phyloP scores from a whole-genome alignment of 2,888 invertebrate species.

The Amblyjoppa fuscipennis region DNA sequence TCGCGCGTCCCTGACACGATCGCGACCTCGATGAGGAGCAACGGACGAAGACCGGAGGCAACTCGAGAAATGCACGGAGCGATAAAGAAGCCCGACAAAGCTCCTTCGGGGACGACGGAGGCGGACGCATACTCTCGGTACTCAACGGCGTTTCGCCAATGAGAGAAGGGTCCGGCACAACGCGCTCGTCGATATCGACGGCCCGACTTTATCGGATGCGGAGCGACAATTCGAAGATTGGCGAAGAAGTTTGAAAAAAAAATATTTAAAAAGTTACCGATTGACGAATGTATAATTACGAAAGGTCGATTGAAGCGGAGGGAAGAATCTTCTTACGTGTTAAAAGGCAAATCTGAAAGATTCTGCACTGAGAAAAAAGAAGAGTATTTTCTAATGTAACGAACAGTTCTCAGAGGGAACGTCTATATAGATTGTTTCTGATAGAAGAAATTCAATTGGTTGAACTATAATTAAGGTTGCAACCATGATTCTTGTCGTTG shows the following conservation, averaged over 20 bases:
- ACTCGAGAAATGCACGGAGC: slow-evolving; percentile 46
- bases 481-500: too few species aligned
- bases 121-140: slow-evolving; percentile 33
- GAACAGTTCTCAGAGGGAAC: too few species aligned
- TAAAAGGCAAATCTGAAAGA: background rate
- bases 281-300: background rate
- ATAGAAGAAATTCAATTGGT: too few species aligned
- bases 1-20: slow-evolving; percentile 50
- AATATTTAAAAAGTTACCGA: background rate
- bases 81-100: slow-evolving; percentile 58
- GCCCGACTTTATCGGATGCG: background rate
- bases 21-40: slow-evolving; percentile 34
- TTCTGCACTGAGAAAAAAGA: background rate
- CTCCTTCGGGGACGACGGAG: slow-evolving; percentile 17
- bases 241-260: background rate
- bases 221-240: slow-evolving; percentile 6
- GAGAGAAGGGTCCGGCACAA: background rate
- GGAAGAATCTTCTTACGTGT: background rate
- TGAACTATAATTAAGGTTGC: too few species aligned
- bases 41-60: slow-evolving; percentile 7
- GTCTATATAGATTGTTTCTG: too few species aligned
- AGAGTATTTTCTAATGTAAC: too few species aligned
- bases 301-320: background rate
- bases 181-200: slow-evolving; percentile 13
- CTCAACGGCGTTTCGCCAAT: slow-evolving; percentile 3